Base-by-base conservation (phyloP, 2,888 invertebrate genomes). In the Pollenia amentaria region DNA sequence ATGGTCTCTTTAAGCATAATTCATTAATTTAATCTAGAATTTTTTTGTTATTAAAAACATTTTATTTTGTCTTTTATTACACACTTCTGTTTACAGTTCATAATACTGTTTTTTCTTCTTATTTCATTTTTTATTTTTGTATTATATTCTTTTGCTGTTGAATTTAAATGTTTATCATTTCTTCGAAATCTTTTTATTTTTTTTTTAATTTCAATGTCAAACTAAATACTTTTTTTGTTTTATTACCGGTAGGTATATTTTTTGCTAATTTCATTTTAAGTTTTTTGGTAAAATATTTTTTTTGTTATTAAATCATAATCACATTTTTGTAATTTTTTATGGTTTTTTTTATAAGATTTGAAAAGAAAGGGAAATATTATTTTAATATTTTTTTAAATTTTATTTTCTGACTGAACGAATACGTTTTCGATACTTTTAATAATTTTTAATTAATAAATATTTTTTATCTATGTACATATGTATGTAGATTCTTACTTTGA, bases 121-220 rank as follows among this genome's bases (percentile, higher is more conserved):
- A 16, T 42, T n/a, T 51, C 12, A 18, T 51, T 64, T 4, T 60
- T 21, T 51, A 8, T 62, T n/a, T 40, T 18, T 18, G 3, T 62
- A 6, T 53, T 64, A 55, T 29, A 29, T 29, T 29, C 29, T 29
- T 3, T 40, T 67, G 3, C 55, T 65, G 48, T 53, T 10, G 44
- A 38, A 55, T 46, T 40, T 18, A 67, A 57, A 62, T 16, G 40
- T 44, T 78, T 78, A 73, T 84, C 78, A 78, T 51, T 73, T 84
- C 84, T 67, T 84, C 40, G 48, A 73, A 78, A 77, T 84, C 78
- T 84, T 42, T 64, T 53, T n/a, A n/a, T n/a, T n/a, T 29, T 29
- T 29, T 21, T 29, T 29, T 29, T 18, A 70, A 29, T 29, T 80
- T 84, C 84, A 80, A 80, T 84, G 84, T 84, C 83, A 78, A 77